These are phyloP conservation scores for Penaeus chinensis DNA, from an alignment of 1,140 invertebrate genomes.

Conservation along the genomic window DNA sequence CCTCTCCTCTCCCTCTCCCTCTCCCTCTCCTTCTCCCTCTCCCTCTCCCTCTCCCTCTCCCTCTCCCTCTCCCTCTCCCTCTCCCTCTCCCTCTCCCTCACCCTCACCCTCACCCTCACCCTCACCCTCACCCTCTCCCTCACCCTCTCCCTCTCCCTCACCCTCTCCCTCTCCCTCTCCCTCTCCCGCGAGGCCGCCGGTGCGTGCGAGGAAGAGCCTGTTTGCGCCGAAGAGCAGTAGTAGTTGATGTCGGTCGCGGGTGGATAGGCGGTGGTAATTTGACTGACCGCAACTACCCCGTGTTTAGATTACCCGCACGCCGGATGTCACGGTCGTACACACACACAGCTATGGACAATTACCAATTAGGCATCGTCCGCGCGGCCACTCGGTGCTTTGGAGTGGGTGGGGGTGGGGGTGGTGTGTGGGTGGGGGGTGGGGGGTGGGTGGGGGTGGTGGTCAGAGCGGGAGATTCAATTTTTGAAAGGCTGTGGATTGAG, in stretches of 20 bases:
- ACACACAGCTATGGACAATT: slow-evolving; percentile 3
- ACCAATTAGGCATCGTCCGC: slow-evolving; percentile 38
- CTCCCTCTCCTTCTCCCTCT: neutral
- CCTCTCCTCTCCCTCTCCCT: neutral
- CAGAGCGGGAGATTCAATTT: slow-evolving; percentile 42
- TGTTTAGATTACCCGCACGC: slow-evolving; percentile 19
- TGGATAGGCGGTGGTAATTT: slow-evolving; percentile 2
- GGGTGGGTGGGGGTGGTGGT: neutral
- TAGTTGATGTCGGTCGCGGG: neutral
- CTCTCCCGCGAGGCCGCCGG: too few species aligned
- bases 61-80: neutral
- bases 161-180: neutral
- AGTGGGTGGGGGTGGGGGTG: neutral
- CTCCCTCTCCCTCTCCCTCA: too few species aligned
- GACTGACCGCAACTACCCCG: slow-evolving; percentile 37
- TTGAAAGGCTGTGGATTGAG: neutral
- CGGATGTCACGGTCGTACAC: slow-evolving; percentile 18
- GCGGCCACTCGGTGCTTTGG: neutral
- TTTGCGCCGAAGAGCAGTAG: neutral
- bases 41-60: neutral
- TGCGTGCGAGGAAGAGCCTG: neutral
- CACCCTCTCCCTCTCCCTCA: neutral
- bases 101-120: neutral
- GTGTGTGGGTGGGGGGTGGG: neutral
- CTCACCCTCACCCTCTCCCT: too few species aligned